Evolutionary conservation across 2,113 vertebrate genomes (phyloP), one percentile per base, ranked within the genome.

Genomic region (Vireo altiloquus): DNA sequence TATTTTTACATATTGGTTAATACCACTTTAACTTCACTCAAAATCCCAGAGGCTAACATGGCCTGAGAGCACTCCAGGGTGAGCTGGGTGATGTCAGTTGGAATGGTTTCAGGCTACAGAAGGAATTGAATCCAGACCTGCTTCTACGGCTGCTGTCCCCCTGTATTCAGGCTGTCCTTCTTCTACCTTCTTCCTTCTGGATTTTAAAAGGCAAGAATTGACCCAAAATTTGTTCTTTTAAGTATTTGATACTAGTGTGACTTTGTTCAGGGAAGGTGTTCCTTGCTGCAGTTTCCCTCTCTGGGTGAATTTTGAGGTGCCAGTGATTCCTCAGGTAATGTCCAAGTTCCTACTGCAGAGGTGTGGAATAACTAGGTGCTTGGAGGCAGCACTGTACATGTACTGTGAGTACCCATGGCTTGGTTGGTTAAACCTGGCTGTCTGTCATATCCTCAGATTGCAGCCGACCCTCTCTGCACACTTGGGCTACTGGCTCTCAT

Each of bases 361-460:
- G 13, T 0, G 0, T 25, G 39, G 57, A 22, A 42, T 63, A 0
- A 0, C 18, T 44, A 35, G 16, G 10, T 28, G 31, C 27, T 23
- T 10, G 54, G 35, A 77, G 23, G 39, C 63, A 65, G 3, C 42
- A n/a, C 59, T n/a, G n/a, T n/a, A n/a, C n/a, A n/a, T n/a, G n/a
- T n/a, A n/a, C n/a, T 64, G 17, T 13, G 22, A 6, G 17, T 53
- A 46, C 49, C n/a, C 0, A 0, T 0, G 22, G 31, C 50, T 42
- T 31, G 57, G 57, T 37, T 25, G 15, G 8, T 11, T 53, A 40
- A 35, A 56, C 12, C 13, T 2, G 1, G 12, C 11, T 52, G 69
- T 81, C 60, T 59, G 30, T 49, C 44, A 9, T n/a, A 23, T 15
- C 52, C 72, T 64, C 27, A 16, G 39, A 14, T 22, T 54, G 64